These are phyloP conservation scores for Pterois miles DNA, from an alignment of 2,797 vertebrate species.

Conservation along the genomic window DNA sequence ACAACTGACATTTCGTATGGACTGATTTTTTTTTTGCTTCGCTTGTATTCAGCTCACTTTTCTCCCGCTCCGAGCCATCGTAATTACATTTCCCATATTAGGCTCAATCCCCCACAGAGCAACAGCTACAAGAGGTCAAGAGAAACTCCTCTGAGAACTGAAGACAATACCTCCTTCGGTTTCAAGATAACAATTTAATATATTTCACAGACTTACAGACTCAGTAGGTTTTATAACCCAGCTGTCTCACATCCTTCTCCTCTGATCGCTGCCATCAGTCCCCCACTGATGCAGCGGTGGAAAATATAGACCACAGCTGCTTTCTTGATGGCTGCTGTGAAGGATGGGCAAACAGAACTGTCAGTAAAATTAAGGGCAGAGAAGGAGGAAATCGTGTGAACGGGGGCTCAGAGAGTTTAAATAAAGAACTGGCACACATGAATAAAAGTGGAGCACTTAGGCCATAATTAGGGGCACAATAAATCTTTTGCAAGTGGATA, in stretches of 20 bases:
- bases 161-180: slow-evolving; percentile 37
- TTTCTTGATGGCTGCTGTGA: slow-evolving; percentile 58
- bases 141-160: slow-evolving; percentile 30
- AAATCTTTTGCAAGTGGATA: slow-evolving; percentile 48
- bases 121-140: slow-evolving; percentile 44
- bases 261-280: slow-evolving; percentile 52
- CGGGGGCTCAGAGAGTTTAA: slow-evolving; percentile 18
- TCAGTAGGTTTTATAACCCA: slow-evolving; percentile 55
- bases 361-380: slow-evolving; percentile 48
- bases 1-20: too few species aligned
- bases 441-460: slow-evolving; percentile 36
- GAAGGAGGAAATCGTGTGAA: slow-evolving; percentile 29
- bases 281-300: slow-evolving; percentile 41
- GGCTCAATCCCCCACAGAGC: slow-evolving; percentile 26
- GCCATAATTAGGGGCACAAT: slow-evolving; percentile 38
- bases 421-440: slow-evolving; percentile 39
- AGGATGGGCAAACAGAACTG: slow-evolving; percentile 49
- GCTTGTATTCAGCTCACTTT: slow-evolving; percentile 19
- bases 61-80: slow-evolving; percentile 18
- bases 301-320: slow-evolving; percentile 66
- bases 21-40: not conserved
- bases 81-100: slow-evolving; percentile 53
- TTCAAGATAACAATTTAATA: slow-evolving; percentile 58
- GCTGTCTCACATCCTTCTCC: slow-evolving; percentile 44
- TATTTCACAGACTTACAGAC: slow-evolving; percentile 49